A percentile compares a stretch with the other conserved stretches of the same genome.
These are phyloP conservation scores for Epinephelus awoara DNA, from an alignment of 2,797 vertebrate species.

Conservation along the genomic window DNA sequence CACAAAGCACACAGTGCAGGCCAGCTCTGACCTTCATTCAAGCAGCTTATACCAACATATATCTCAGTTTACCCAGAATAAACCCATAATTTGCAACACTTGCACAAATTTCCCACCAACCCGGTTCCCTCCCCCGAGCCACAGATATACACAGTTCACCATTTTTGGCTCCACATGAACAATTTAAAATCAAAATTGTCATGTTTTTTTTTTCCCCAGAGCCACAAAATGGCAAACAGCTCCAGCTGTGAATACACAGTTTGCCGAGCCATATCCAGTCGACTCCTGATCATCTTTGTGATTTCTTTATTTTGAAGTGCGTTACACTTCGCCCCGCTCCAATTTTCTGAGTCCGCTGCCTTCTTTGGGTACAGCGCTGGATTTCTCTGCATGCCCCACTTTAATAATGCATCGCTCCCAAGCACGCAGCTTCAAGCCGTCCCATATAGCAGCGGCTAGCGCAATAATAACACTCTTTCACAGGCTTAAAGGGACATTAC, in stretches of 20 bases:
- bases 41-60: background rate
- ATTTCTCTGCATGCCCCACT: slow-evolving; percentile 70
- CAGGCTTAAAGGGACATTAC: slow-evolving; percentile 73
- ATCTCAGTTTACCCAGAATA: slow-evolving; percentile 5
- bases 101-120: background rate
- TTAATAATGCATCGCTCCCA: slow-evolving; percentile 66
- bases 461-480: slow-evolving; percentile 42
- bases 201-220: background rate
- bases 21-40: slow-evolving; percentile 8
- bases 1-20: background rate
- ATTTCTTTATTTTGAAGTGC: slow-evolving; percentile 1
- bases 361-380: slow-evolving; percentile 63
- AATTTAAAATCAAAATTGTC: slow-evolving; percentile 24
- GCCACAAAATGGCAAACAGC: slow-evolving; percentile 33
- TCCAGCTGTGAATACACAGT: slow-evolving; percentile 10
- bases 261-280: slow-evolving; percentile 58
- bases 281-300: slow-evolving; percentile 41
- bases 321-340: slow-evolving; percentile 41
- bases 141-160: slow-evolving; percentile 53
- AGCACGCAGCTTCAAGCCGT: slow-evolving; percentile 64
- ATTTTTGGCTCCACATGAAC: slow-evolving; percentile 32
- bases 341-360: slow-evolving; percentile 50
- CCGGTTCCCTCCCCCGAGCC: slow-evolving; percentile 35
- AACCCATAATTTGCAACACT: slow-evolving; percentile 2
- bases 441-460: slow-evolving; percentile 65